Evolutionary conservation across 1,140 invertebrate species (phyloP), one percentile per base, ranked within the genome.

Genomic region (Acromyrmex heyeri): DNA sequence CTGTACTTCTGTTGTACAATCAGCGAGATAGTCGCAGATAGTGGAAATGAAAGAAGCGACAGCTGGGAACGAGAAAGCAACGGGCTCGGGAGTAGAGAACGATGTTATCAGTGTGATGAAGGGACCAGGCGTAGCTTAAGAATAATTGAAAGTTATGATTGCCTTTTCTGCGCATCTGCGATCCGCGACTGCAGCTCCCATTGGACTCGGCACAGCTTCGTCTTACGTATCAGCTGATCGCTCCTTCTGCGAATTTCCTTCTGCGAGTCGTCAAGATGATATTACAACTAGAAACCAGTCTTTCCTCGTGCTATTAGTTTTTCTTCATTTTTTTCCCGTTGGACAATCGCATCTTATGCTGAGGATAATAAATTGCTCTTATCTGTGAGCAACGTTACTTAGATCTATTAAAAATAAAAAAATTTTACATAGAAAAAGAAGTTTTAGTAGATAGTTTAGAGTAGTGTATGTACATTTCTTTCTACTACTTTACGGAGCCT

Each of bases 71-170:
- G 83, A 50, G 30, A 61, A 53, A 55, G 75, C 16, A 61, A 3
- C 59, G 72, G 34, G 14, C 34, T 18, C 21, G 21, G 27, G 59
- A 79, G 76, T 73, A 30, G 77, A 69, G 57, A 83, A 90, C 79
- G 86, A 90, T 86, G 89, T 86, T 91, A 91, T 91, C 89, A 70
- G 53, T 55, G 72, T 86, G 83, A 86, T 81, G 89, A 88, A 81
- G 85, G 55, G 86, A 55, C 62, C 48, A 21, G 61, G 44, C 77
- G 75, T 38, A 53, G 82, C 87, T 88, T 75, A 59, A 83, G 81
- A 87, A 86, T 91, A 91, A 91, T 91, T 91, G 90, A 88, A 91
- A 90, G 83, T 90, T 90, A 90, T 89, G 85, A 90, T 79, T 72
- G 64, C 81, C 57, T 72, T 67, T 81, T 73, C 24, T 34, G 65